Percentiles rank a stretch among this genome's conserved stretches.
phyloP scores from a whole-genome alignment of 2,797 vertebrate species.

The Gorsachius magnificus region DNA sequence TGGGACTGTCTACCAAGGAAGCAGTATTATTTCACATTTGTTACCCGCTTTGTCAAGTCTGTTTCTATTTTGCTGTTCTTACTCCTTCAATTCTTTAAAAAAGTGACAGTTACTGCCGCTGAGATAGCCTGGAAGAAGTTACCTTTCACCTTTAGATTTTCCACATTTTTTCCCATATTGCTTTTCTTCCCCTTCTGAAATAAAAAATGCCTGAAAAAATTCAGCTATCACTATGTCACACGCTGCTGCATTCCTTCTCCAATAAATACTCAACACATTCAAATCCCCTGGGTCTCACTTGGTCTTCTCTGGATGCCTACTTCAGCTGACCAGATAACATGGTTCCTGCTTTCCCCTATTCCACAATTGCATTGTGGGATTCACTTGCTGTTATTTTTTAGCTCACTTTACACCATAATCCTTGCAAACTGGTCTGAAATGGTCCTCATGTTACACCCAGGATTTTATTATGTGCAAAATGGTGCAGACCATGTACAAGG shows the following conservation, averaged over 20 bases:
- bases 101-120: background rate
- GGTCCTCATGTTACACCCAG: background rate
- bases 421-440: background rate
- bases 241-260: background rate
- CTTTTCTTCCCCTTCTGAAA: background rate
- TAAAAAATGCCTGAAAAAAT: background rate
- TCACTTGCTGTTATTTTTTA: background rate
- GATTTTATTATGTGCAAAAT: background rate
- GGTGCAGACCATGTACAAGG: background rate
- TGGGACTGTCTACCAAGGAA: background rate
- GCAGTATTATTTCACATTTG: conserved; percentile 33
- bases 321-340: background rate
- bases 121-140: background rate
- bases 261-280: background rate
- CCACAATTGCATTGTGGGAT: background rate
- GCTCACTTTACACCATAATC: background rate
- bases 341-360: rapidly evolving
- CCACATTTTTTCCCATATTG: background rate
- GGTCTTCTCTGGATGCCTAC: background rate
- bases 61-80: background rate
- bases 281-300: background rate
- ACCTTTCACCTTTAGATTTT: conserved; percentile 1
- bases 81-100: background rate
- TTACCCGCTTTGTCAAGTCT: conserved; percentile 14
- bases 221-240: background rate